Evolutionary conservation across 2,113 vertebrate genomes (phyloP).

Genomic region (Sapayoa aenigma): DNA sequence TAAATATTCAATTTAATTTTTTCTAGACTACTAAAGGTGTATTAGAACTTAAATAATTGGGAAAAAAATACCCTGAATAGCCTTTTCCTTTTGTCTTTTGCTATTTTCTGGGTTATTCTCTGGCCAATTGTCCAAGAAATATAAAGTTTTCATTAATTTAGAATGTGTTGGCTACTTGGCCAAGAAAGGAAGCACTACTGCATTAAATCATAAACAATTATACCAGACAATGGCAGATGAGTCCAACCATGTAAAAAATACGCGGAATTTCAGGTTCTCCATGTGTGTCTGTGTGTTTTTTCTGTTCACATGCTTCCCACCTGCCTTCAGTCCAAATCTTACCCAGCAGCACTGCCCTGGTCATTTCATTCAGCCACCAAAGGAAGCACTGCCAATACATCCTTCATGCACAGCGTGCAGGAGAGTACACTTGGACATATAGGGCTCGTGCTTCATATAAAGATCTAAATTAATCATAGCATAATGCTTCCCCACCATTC

Average conservation of each 20-base stretch:
- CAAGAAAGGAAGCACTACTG: not conserved
- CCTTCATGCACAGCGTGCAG: accelerated
- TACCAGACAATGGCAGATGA: not conserved
- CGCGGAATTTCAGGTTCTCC: not conserved
- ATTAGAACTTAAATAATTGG: not conserved
- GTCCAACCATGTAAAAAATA: not conserved
- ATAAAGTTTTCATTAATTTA: not conserved
- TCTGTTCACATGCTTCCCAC: not conserved
- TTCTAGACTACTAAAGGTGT: not conserved
- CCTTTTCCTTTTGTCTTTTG: not conserved
- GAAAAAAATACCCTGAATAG: not conserved
- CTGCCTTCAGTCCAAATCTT: not conserved
- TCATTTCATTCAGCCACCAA: not conserved
- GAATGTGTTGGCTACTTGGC: not conserved
- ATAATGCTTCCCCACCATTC: not conserved
- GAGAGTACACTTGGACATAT: not conserved
- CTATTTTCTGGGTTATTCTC: not conserved
- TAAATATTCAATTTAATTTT: not conserved
- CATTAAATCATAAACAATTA: not conserved
- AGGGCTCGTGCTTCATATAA: not conserved
- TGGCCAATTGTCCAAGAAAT: not conserved
- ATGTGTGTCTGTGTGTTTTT: not conserved
- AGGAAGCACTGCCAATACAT: not conserved
- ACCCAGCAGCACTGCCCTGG: not conserved
- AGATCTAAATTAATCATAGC: not conserved